Base-by-base conservation (phyloP, 2,888 invertebrate species). In the Hypolimnas misippus region DNA sequence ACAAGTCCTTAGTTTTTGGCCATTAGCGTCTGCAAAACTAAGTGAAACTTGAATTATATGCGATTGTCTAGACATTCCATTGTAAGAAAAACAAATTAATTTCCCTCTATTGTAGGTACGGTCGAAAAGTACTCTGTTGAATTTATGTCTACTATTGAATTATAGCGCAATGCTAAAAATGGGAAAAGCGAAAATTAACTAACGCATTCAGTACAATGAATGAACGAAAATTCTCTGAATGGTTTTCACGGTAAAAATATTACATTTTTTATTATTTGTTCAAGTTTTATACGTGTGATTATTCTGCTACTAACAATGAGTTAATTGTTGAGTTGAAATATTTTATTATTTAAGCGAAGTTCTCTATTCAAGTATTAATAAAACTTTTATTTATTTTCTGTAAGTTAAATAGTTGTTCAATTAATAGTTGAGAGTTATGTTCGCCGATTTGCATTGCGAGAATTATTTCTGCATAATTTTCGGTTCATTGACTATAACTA, bases 71-170 rank as follows among this genome's bases (percentile, higher is more conserved):
- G 91, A 92, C 91, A 79, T 76, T 73, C 87, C 82, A 87, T 91
- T 89, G 89, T 91, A 83, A 86, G 89, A 89, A 92, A 90, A 92
- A 90, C 89, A 91, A 90, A 89, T 89, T 89, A 90, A 89, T 89
- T 84, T 82, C 79, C 81, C 82, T 76, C 86, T 82, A 86, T 84
- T 80, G 86, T 84, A 84, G 75, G 76, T 79, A 79, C 76, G 76
- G 82, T 81, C 81, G 79, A 87, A 86, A 86, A 86, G 84, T 86
- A 82, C 84, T 83, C 73, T 76, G 76, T 73, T 70, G 75, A 84
- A 90, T 90, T 90, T 89, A 90, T 87, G 85, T 78, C 71, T 73
- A 80, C 79, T 77, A 86, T 89, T 89, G 86, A 89, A 81, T 87
- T 86, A 88, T 82, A 73, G 81, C 77, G 71, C 69, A 74, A 74